phyloP scores from a whole-genome alignment of 1,140 invertebrate species.

The Aphidius ervi region DNA sequence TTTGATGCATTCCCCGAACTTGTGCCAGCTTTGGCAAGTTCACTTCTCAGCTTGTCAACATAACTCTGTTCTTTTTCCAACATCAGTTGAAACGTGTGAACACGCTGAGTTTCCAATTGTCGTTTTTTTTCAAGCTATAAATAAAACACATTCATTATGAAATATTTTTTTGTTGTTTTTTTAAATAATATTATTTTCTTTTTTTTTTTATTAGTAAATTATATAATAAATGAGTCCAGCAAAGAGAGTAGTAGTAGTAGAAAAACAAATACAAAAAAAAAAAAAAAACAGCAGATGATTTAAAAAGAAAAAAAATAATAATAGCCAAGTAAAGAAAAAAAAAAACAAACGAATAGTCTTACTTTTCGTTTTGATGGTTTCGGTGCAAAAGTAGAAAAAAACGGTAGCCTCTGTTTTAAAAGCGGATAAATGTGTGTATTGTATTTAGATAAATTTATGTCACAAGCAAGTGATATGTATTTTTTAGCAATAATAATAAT shows the following conservation, averaged over 20 bases:
- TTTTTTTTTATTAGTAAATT: background rate
- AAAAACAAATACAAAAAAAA: background rate
- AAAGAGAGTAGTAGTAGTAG: too few relatives aligned
- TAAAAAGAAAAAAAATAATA: background rate
- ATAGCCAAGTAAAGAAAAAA: background rate
- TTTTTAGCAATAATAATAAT: background rate
- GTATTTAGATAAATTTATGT: constrained; percentile 13
- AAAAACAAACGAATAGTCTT: constrained; percentile 6
- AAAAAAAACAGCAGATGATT: background rate
- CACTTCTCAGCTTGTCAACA: constrained; percentile 65
- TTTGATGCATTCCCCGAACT: constrained; percentile 44
- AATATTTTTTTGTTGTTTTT: background rate
- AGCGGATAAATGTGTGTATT: constrained; percentile 8
- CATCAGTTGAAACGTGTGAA: constrained; percentile 74
- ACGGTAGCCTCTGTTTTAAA: constrained; percentile 5
- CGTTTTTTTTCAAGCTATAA: constrained; percentile 71
- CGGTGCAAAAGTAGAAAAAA: constrained; percentile 7
- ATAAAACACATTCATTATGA: constrained; percentile 12
- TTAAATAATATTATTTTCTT: background rate
- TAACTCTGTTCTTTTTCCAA: constrained; percentile 75
- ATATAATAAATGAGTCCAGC: background rate
- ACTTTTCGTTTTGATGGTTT: constrained; percentile 9
- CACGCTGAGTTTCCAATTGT: constrained; percentile 70
- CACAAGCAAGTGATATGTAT: constrained; percentile 4
- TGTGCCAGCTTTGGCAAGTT: constrained; percentile 55